A percentile compares a stretch with the other conserved stretches of the same genome.
phyloP scores from a whole-genome alignment of 2,113 vertebrate species.

The Myxocyprinus asiaticus region DNA sequence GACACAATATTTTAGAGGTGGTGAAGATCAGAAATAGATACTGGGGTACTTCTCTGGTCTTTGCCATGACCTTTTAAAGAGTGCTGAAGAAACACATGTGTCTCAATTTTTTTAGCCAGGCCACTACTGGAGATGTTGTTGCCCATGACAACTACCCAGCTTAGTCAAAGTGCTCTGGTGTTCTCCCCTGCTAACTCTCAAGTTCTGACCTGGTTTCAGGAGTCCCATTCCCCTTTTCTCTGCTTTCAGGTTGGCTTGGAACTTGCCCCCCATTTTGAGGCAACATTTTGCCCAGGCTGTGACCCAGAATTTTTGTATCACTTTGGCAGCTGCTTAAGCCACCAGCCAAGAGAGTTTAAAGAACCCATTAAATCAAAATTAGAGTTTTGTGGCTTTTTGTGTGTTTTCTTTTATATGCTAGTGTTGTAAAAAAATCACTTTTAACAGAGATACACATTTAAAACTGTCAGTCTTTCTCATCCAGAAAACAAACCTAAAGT shows the following conservation, averaged over 20 bases:
- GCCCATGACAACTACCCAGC: slow-evolving; percentile 62
- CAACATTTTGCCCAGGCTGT: slow-evolving; percentile 36
- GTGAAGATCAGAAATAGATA: slow-evolving; percentile 18
- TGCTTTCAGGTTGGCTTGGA: background rate
- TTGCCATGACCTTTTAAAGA: slow-evolving; percentile 40
- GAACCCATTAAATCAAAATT: too few relatives aligned
- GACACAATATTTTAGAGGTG: background rate
- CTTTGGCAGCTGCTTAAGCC: slow-evolving; percentile 1
- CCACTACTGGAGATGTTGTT: slow-evolving; percentile 45
- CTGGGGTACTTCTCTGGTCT: slow-evolving; percentile 40
- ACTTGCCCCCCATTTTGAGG: background rate
- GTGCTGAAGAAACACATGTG: slow-evolving; percentile 18
- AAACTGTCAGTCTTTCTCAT: too few relatives aligned
- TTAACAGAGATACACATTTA: too few relatives aligned
- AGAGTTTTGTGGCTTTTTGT: too few relatives aligned
- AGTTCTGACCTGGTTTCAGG: slow-evolving; percentile 9
- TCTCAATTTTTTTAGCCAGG: slow-evolving; percentile 30
- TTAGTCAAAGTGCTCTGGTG: slow-evolving; percentile 62
- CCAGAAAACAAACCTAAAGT: too few relatives aligned
- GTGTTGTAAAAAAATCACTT: too few relatives aligned
- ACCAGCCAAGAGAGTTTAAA: background rate
- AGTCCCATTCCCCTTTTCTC: background rate
- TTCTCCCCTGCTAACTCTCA: slow-evolving; percentile 50
- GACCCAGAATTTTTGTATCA: slow-evolving; percentile 15
- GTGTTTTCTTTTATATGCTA: too few relatives aligned